A percentile compares a stretch with the other conserved stretches of the same genome.
phyloP scores from a whole-genome alignment of 2,888 invertebrate genomes.

The Furcula furcula region DNA sequence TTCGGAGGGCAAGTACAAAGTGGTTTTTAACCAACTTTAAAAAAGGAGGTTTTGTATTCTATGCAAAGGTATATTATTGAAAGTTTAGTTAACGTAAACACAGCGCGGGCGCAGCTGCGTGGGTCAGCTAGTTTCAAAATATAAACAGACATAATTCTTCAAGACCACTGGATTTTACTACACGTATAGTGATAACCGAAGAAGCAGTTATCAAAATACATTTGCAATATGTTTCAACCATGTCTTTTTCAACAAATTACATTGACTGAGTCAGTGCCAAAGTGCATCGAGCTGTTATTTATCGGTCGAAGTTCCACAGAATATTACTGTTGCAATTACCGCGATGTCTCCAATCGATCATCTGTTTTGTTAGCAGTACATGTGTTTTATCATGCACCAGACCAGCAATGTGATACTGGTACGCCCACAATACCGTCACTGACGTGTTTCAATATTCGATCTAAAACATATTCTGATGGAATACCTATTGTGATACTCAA shows the following conservation, averaged over 20 bases:
- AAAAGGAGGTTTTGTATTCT: too few species aligned
- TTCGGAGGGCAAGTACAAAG: too few species aligned
- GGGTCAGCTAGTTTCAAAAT: too few species aligned
- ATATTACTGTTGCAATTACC: background rate
- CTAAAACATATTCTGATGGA: conserved; percentile 11
- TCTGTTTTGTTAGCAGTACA: conserved; percentile 1
- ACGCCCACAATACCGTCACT: conserved; percentile 26
- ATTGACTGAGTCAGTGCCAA: too few species aligned
- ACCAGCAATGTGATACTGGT: conserved; percentile 20
- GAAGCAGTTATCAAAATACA: background rate
- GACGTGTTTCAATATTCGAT: conserved; percentile 7
- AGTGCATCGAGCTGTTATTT: too few species aligned
- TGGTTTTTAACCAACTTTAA: too few species aligned
- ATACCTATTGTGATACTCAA: conserved; percentile 5
- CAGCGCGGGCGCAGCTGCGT: too few species aligned
- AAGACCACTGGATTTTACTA: too few species aligned
- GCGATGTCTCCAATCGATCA: background rate
- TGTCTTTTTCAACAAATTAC: background rate
- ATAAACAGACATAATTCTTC: too few species aligned
- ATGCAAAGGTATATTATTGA: too few species aligned
- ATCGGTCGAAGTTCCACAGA: background rate
- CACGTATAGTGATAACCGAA: background rate
- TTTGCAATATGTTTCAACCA: background rate
- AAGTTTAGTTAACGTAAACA: too few species aligned
- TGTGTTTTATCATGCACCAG: conserved; percentile 13